phyloP scores from a whole-genome alignment of 2,888 invertebrate genomes.

The Julus scandinavius region DNA sequence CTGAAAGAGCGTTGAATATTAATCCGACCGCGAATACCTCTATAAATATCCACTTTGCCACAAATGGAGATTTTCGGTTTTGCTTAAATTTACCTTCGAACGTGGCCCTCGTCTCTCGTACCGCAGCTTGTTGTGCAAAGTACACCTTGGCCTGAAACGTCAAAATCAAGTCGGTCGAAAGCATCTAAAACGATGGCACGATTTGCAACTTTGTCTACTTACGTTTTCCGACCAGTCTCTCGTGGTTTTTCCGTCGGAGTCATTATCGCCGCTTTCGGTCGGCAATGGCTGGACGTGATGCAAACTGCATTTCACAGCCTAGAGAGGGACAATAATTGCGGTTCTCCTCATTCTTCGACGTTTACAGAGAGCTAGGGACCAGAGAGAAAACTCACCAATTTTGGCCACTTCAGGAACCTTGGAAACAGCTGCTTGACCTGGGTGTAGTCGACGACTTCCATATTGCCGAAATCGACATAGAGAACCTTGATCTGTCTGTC shows the following conservation, averaged over 20 bases:
- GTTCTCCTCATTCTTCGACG: too few species aligned
- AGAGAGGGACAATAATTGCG: neutral
- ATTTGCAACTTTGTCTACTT: too few species aligned
- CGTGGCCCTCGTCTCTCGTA: too few species aligned
- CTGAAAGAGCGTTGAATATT: neutral
- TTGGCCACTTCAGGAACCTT: constrained; percentile 68
- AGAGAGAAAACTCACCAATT: constrained; percentile 67
- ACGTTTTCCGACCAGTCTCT: neutral
- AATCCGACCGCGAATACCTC: too few species aligned
- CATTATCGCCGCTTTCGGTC: neutral
- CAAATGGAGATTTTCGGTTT: too few species aligned
- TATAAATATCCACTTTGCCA: too few species aligned
- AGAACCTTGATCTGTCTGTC: constrained; percentile 70
- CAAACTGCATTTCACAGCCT: constrained; percentile 41
- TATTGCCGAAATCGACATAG: constrained; percentile 75
- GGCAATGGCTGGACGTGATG: neutral
- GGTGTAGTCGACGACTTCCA: constrained; percentile 68
- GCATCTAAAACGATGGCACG: too few species aligned
- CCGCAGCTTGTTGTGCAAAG: too few species aligned
- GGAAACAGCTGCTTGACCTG: constrained; percentile 69
- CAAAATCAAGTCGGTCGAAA: too few species aligned
- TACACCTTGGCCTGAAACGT: too few species aligned
- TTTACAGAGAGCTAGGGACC: too few species aligned
- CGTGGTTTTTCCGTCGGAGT: neutral
- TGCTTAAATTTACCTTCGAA: neutral